Conservation (phyloP, 2,888 invertebrate species). For the Hypselothyrea guttata region DNA sequence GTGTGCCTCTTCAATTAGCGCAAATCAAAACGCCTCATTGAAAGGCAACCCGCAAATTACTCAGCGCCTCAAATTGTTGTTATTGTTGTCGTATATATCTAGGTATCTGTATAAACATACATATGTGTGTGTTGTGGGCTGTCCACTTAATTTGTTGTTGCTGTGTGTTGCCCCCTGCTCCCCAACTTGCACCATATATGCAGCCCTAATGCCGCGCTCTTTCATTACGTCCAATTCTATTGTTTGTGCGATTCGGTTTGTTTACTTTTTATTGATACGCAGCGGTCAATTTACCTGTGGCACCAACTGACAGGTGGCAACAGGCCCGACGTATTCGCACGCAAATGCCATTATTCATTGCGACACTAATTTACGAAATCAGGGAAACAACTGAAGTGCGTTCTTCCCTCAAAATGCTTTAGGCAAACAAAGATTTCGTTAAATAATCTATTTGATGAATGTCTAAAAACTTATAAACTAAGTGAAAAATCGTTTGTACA, state of each 20-base stretch:
- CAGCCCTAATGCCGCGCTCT: background rate
- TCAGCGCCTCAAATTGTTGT: conserved; percentile 25
- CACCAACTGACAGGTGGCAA: conserved; percentile 1
- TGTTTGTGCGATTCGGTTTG: conserved; percentile 28
- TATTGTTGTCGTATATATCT: conserved; percentile 35
- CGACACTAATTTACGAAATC: too few species aligned
- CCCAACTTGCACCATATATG: background rate
- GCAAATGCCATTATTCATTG: conserved; percentile 15
- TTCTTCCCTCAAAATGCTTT: too few species aligned
- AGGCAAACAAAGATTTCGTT: too few species aligned
- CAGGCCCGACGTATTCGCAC: conserved; percentile 12
- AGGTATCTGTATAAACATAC: too few species aligned
- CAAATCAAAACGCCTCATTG: conserved; percentile 56
- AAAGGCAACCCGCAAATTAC: conserved; percentile 44
- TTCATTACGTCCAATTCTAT: conserved; percentile 25
- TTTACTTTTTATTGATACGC: conserved; percentile 33
- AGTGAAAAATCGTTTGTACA: too few species aligned
- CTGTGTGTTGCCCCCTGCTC: conserved; percentile 4
- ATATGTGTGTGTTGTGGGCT: too few species aligned
- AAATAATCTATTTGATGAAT: too few species aligned
- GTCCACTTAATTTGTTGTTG: background rate
- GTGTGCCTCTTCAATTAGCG: conserved; percentile 64
- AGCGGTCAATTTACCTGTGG: background rate
- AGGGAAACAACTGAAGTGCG: too few species aligned
- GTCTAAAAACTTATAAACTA: too few species aligned